Percentiles rank a stretch among this genome's conserved stretches.
These are phyloP conservation scores for Fopius arisanus DNA, from an alignment of 1,140 invertebrate genomes.

Conservation along the genomic window DNA sequence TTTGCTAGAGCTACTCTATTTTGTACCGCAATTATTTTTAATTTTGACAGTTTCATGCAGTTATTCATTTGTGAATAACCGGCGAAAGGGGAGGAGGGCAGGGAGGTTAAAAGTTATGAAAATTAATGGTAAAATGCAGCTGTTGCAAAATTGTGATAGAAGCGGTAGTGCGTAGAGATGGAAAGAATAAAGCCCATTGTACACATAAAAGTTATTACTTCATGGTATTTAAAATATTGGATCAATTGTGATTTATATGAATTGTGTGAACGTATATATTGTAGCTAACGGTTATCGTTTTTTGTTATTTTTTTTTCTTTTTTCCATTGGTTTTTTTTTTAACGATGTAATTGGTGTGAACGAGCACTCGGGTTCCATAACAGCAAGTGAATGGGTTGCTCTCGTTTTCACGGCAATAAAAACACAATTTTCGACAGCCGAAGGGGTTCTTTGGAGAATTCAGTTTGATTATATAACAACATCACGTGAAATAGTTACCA, in stretches of 20 bases:
- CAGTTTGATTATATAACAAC: slow-evolving; percentile 9
- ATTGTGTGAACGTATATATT: slow-evolving; percentile 27
- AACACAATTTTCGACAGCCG: background rate
- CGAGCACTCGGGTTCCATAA: slow-evolving; percentile 18
- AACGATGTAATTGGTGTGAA: background rate
- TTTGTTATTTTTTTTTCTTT: slow-evolving; percentile 16
- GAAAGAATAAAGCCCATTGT: slow-evolving; percentile 8
- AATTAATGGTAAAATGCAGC: slow-evolving; percentile 28
- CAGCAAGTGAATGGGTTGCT: slow-evolving; percentile 16
- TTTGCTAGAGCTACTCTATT: background rate
- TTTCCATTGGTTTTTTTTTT: too few species aligned
- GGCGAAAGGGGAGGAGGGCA: too few species aligned
- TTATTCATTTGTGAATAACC: slow-evolving; percentile 25
- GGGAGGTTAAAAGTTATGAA: slow-evolving; percentile 21
- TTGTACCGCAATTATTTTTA: background rate
- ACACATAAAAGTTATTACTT: slow-evolving; percentile 2
- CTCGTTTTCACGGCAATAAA: background rate
- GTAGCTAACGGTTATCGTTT: background rate
- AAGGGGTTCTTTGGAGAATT: slow-evolving; percentile 20
- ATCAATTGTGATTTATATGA: slow-evolving; percentile 37
- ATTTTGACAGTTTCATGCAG: background rate
- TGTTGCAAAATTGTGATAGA: slow-evolving; percentile 35
- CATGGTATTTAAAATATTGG: slow-evolving; percentile 25
- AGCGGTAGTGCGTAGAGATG: slow-evolving; percentile 24
- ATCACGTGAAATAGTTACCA: slow-evolving; percentile 24